Base-by-base conservation (phyloP, 2,797 vertebrate species). In the Enteromius fasciolatus region DNA sequence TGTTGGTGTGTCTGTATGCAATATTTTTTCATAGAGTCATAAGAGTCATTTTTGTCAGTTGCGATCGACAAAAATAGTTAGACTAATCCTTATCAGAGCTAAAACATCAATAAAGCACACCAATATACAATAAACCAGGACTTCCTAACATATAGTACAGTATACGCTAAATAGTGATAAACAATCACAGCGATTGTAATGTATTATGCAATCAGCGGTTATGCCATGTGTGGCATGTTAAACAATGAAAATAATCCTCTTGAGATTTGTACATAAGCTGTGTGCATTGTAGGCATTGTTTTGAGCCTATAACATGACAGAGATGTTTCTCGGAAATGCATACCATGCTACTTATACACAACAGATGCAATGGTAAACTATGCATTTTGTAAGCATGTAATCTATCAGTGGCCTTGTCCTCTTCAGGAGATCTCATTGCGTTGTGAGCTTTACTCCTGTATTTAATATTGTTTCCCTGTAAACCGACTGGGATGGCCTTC, bases 71-170 rank as follows among this genome's bases (percentile, higher is more conserved):
- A 81, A 50, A 50, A 64, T 9, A 44, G 9, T 44, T 44, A 12
- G 1, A 12, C 11, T 81, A 50, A 81, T 73, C 44, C 44, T 72
- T 23, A 33, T 57, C 78, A 72, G 39, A 61, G 23, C 25, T 36
- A 72, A 80, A 80, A 80, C 31, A 52, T 50, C 20, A 64, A 28
- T 28, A 50, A 81, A 64, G 44, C 9, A 64, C 31, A 70, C 44
- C 39, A 61, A 70, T 80, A 10, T 39, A 52, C 20, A 39, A 36
- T 31, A 46, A 61, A 28, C 20, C 31, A 33, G 14, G 46, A 52
- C 44, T 20, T 31, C 25, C 46, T 46, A 18, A 70, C 14, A 48
- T 54, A 75, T 18, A 50, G 33, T 33, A 20, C 63, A 36, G 4
- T 18, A 66, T n/a, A 1, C 9, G 31, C 78, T 59, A 25, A 66